phyloP scores from a whole-genome alignment of 2,113 vertebrate species.

The Seriola rivoliana region DNA sequence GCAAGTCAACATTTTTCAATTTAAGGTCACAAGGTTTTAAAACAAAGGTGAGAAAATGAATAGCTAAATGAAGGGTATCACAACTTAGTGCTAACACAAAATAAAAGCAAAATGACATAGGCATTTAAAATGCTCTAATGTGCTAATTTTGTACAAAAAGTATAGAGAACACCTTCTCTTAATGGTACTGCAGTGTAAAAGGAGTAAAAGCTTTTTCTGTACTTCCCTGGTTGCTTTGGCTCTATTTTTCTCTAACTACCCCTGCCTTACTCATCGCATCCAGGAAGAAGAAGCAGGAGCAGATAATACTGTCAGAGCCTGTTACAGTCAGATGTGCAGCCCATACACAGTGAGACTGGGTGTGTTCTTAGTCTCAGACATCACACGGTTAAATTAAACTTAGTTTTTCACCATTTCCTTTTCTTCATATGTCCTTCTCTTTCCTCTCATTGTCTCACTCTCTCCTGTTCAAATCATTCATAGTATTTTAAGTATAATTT shows the following conservation, averaged over 20 bases:
- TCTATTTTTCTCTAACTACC: slow-evolving; percentile 9
- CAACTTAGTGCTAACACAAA: background rate
- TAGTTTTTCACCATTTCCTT: background rate
- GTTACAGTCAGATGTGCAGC: slow-evolving; percentile 31
- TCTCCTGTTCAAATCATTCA: background rate
- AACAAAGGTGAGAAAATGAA: background rate
- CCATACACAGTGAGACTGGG: slow-evolving; percentile 11
- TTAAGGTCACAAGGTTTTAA: background rate
- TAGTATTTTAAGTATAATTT: background rate
- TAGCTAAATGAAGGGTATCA: background rate
- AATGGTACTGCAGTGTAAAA: background rate
- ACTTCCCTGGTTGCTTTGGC: background rate
- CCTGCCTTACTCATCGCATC: slow-evolving; percentile 9
- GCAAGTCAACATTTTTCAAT: background rate
- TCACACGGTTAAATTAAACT: slow-evolving; percentile 8
- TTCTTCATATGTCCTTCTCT: background rate
- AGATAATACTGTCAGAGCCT: slow-evolving; percentile 35
- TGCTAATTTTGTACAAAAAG: background rate
- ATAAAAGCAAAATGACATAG: background rate
- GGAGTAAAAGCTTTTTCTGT: background rate
- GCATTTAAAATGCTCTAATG: background rate
- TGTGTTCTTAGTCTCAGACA: slow-evolving; percentile 22
- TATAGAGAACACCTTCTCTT: background rate
- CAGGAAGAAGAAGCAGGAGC: background rate
- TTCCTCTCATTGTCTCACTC: background rate